Conservation (phyloP, 2,888 invertebrate species). For the Zeuzera pyrina region DNA sequence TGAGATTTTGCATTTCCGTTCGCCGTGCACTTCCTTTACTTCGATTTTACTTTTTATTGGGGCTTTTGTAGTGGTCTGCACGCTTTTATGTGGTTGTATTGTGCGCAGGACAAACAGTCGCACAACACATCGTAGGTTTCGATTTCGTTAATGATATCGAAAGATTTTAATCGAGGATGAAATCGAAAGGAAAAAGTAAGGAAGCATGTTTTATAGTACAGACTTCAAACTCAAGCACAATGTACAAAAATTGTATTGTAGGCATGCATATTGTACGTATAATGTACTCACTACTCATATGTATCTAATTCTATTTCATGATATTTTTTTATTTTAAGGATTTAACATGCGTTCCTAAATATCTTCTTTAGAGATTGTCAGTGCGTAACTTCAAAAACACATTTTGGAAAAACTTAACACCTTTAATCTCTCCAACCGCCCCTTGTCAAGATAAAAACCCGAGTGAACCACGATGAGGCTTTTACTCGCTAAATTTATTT, state of each 20-base stretch:
- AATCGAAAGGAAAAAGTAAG: slow-evolving; percentile 60
- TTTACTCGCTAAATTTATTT: slow-evolving; percentile 57
- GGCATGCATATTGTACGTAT: no score
- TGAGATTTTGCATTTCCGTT: slow-evolving; percentile 70
- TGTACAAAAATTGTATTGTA: no score
- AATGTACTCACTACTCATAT: no score
- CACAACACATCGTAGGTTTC: slow-evolving; percentile 68
- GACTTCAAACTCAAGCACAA: no score
- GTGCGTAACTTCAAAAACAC: slow-evolving; percentile 32
- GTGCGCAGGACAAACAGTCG: slow-evolving; percentile 58
- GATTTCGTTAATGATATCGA: slow-evolving; percentile 71
- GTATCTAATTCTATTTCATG: no score
- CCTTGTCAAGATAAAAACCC: slow-evolving; percentile 38
- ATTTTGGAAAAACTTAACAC: slow-evolving; percentile 41
- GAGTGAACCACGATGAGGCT: slow-evolving; percentile 30
- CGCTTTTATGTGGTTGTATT: slow-evolving; percentile 53
- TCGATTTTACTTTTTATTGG: slow-evolving; percentile 66
- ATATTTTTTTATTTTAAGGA: no score
- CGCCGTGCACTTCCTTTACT: slow-evolving; percentile 69
- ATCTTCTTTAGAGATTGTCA: slow-evolving; percentile 18
- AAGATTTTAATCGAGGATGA: slow-evolving; percentile 54
- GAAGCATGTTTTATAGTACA: no score
- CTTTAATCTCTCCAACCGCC: slow-evolving; percentile 40
- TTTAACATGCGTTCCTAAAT: no score
- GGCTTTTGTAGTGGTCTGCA: slow-evolving; percentile 61